Percentiles rank a stretch among this genome's conserved stretches.
phyloP scores from a whole-genome alignment of 2,888 invertebrate species.

The Apocheima hispidaria region DNA sequence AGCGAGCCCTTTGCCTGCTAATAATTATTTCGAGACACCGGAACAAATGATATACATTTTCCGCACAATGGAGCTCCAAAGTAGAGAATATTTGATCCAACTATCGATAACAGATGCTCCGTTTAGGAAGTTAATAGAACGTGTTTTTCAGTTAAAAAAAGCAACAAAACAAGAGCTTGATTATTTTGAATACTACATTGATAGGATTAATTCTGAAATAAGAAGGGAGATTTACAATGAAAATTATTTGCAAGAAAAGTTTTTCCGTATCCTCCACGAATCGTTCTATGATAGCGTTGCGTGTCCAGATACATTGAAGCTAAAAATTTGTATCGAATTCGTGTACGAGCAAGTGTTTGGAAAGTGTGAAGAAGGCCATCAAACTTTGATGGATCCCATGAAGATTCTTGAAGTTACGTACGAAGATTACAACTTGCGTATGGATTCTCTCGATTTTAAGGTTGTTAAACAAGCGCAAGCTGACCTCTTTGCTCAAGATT shows the following conservation, averaged over 20 bases:
- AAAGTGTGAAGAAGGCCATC: conserved; percentile 80
- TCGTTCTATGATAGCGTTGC: conserved; percentile 76
- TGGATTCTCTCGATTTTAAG: conserved; percentile 77
- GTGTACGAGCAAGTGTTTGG: conserved; percentile 81
- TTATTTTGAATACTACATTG: conserved; percentile 79
- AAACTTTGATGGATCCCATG: conserved; percentile 75
- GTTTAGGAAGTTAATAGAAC: conserved; percentile 63
- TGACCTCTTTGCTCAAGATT: conserved; percentile 77
- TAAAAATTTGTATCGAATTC: conserved; percentile 80
- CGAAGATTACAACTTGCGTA: conserved; percentile 75
- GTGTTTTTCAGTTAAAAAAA: conserved; percentile 68
- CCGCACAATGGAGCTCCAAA: conserved; percentile 78
- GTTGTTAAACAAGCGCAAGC: conserved; percentile 74
- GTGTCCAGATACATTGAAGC: conserved; percentile 70
- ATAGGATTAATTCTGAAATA: conserved; percentile 68
- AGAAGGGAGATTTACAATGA: conserved; percentile 72
- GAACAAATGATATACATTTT: conserved; percentile 76
- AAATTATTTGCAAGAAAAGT: conserved; percentile 71
- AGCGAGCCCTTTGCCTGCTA: conserved; percentile 61
- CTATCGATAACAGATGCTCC: conserved; percentile 73
- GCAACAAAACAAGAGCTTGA: conserved; percentile 72
- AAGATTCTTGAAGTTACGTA: conserved; percentile 80
- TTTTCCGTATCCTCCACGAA: conserved; percentile 74
- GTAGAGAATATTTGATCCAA: conserved; percentile 77
- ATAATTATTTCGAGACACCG: conserved; percentile 68